These are phyloP conservation scores for Rhopalosiphum nymphaeae DNA, from an alignment of 2,888 invertebrate genomes.

Conservation along the genomic window DNA sequence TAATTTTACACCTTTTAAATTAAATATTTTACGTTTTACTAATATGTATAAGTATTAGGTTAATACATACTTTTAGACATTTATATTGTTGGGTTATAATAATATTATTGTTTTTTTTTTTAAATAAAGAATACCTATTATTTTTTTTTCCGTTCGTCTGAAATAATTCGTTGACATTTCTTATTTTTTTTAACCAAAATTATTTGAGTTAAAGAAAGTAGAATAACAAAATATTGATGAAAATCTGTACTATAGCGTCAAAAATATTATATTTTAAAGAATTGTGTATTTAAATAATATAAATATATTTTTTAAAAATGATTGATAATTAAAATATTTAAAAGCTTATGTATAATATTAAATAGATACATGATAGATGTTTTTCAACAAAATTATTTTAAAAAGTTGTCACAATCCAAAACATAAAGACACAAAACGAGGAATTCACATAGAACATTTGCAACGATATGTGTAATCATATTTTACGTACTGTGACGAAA, in stretches of 20 bases:
- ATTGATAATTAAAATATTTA: neutral
- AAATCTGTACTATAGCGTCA: neutral
- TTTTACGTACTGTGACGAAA: neutral
- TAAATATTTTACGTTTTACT: neutral
- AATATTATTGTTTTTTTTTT: neutral
- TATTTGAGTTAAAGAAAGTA: neutral
- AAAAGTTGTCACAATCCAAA: neutral
- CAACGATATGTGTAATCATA: neutral
- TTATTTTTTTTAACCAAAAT: neutral
- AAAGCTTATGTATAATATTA: neutral
- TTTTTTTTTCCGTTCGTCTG: neutral
- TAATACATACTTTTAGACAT: neutral
- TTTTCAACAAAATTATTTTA: neutral
- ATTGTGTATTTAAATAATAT: neutral
- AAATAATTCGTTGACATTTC: neutral
- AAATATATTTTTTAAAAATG: neutral
- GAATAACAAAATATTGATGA: neutral
- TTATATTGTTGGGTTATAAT: neutral
- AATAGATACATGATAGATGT: neutral
- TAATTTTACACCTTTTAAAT: neutral
- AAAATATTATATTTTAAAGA: neutral
- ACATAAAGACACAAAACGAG: neutral
- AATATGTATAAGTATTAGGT: neutral
- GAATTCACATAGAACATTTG: neutral
- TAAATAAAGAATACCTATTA: neutral